Conservation (phyloP, 2,113 vertebrate genomes). For the Lontra canadensis region DNA sequence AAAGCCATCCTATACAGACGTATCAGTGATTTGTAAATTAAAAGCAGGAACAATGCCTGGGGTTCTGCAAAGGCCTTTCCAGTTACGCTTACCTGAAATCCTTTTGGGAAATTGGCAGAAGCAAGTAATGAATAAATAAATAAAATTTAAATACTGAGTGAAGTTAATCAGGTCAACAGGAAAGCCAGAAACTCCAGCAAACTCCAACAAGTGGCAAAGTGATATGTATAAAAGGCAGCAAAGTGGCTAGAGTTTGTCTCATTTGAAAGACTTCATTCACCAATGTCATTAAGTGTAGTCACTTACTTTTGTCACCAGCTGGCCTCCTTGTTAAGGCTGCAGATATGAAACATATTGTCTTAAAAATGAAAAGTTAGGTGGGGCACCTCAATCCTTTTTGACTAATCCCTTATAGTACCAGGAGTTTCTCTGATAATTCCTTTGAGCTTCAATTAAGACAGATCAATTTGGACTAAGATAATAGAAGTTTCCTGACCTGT, state of each 20-base stretch:
- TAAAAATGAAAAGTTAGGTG: neutral
- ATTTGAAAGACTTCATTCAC: accelerated
- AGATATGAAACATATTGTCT: neutral
- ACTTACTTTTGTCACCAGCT: neutral
- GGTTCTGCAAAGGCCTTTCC: neutral
- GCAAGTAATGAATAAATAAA: conserved; percentile 72
- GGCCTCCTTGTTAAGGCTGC: neutral
- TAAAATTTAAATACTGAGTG: conserved; percentile 70
- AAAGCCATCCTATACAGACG: neutral
- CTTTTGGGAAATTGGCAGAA: conserved; percentile 56
- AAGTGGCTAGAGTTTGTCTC: neutral
- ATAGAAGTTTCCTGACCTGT: neutral
- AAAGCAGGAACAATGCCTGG: neutral
- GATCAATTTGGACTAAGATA: neutral
- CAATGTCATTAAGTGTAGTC: neutral
- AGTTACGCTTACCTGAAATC: conserved; percentile 40
- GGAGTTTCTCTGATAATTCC: neutral
- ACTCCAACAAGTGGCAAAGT: neutral
- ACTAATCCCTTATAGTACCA: neutral
- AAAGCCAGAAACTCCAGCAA: neutral
- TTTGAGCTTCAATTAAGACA: neutral
- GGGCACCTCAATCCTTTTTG: neutral
- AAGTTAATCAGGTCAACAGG: conserved; percentile 48
- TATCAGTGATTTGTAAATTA: neutral
- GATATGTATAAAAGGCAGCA: neutral